These are phyloP conservation scores for Sinosuthora webbiana DNA, from an alignment of 2,113 vertebrate species.

Conservation along the genomic window DNA sequence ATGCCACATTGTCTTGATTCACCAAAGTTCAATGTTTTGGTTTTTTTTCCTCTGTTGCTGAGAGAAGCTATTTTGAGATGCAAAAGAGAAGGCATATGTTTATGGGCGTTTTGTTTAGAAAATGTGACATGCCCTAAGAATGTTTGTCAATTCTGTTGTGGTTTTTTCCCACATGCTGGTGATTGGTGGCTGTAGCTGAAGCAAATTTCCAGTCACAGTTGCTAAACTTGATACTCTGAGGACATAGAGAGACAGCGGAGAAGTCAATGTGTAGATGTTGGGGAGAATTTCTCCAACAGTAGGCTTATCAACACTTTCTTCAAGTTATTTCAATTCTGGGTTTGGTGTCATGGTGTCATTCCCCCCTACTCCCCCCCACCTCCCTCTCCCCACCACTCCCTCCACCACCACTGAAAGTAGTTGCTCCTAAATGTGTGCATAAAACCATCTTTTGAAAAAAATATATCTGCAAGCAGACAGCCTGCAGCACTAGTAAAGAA, in stretches of 20 bases:
- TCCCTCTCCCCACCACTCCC: neutral
- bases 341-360: neutral
- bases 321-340: neutral
- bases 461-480: neutral
- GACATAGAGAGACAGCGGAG: neutral
- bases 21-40: neutral
- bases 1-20: constrained; percentile 8
- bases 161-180: neutral
- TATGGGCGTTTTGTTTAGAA: constrained; percentile 22
- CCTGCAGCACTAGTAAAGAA: neutral
- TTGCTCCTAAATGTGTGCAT: neutral
- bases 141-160: constrained; percentile 7
- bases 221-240: constrained; percentile 26
- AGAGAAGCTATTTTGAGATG: constrained; percentile 36
- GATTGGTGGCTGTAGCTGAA: constrained; percentile 1
- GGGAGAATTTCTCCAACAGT: neutral
- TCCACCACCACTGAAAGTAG: neutral
- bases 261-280: neutral
- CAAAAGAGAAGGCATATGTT: constrained; percentile 53
- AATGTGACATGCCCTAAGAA: neutral
- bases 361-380: neutral
- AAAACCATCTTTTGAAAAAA: constrained; percentile 9
- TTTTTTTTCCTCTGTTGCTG: neutral
- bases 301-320: neutral
- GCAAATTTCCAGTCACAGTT: constrained; percentile 1